Evolutionary conservation across 1,140 invertebrate genomes (phyloP), one percentile per base, ranked within the genome.

Genomic region (Brachionus angularis): DNA sequence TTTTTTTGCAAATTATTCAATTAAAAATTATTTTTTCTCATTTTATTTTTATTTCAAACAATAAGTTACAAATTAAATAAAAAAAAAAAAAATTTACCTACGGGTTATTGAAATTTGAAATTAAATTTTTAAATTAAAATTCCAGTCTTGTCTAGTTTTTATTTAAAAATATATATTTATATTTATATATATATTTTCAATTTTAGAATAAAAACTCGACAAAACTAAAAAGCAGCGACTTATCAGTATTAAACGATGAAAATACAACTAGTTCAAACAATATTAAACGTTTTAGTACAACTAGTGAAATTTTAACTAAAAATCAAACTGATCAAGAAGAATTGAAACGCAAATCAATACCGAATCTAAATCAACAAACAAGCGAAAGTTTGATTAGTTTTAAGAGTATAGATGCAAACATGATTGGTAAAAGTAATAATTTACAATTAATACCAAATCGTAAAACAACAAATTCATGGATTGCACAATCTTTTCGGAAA

Each of bases 281-380:
- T 14, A 67, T 5, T 46, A 67, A 67, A 50, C 62, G 62, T 23
- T 67, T 67, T 29, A 67, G 62, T 31, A 67, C 62, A 47, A 67
- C 62, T 16, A 67, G 62, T 36, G 62, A 67, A 67, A 67, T 67
- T 16, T 34, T 67, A 18, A 67, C n/a, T 23, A 67, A 67, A 39
- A 58, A 58, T 10, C 8, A 31, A 39, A 25, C 18, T 4, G 23
- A 58, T 58, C 33, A 58, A 58, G 53, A n/a, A n/a, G n/a, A n/a
- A n/a, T n/a, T n/a, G n/a, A n/a, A 58, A 7, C 18, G 53, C 25
- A 58, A 58, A 36, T 39, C 53, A 23, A 58, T 58, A 14, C 53
- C 34, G 12, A 18, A 16, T 39, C n/a, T 58, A 36, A 58, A 34
- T n/a, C n/a, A n/a, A n/a, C n/a, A n/a, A 18, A 58, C 21, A 36